phyloP scores from a whole-genome alignment of 2,113 vertebrate genomes.

The Glaucidium brasilianum region DNA sequence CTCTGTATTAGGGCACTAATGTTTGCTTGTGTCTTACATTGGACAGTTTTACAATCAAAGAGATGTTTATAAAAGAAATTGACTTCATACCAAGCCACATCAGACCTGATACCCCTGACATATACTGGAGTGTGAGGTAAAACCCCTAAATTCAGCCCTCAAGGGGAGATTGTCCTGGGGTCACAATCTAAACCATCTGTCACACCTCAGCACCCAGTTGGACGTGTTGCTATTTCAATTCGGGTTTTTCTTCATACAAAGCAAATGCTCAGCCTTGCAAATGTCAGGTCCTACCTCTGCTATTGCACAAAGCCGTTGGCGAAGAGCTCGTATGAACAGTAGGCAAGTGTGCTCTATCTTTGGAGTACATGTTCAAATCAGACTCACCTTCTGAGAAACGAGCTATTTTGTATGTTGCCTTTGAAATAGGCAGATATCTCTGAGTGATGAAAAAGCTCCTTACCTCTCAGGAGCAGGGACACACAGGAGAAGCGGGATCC shows the following conservation, averaged over 20 bases:
- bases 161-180: neutral
- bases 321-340: accelerated
- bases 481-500: neutral
- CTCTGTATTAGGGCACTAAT: neutral
- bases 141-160: neutral
- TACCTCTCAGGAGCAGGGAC: neutral
- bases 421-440: neutral
- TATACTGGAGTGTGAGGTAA: neutral
- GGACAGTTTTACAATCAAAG: neutral
- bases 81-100: neutral
- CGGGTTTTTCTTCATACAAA: neutral
- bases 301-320: accelerated
- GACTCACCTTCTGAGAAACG: neutral
- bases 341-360: neutral
- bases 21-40: neutral
- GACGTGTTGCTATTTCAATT: neutral
- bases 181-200: too few species aligned
- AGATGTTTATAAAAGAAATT: neutral
- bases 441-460: neutral
- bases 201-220: accelerated
- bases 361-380: neutral
- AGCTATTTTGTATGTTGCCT: neutral
- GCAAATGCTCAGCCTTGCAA: neutral
- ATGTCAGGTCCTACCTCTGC: neutral
- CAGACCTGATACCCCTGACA: neutral